Evolutionary conservation across 2,888 invertebrate species (phyloP).

Genomic region (Acrocera orbiculus): DNA sequence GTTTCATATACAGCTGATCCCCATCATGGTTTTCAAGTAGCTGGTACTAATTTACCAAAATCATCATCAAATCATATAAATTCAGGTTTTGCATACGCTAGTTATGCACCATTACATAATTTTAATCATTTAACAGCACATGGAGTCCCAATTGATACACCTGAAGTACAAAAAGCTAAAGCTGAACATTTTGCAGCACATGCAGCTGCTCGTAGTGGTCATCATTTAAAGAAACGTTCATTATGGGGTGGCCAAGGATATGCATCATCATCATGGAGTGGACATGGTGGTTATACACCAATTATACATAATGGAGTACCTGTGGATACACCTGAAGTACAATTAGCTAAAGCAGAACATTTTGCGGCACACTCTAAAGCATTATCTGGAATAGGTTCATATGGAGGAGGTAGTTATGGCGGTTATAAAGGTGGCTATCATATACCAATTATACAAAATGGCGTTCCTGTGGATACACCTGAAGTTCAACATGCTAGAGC

Average conservation of each 20-base stretch:
- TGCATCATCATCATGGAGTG: slow-evolving; percentile 21
- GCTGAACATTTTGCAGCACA: slow-evolving; percentile 35
- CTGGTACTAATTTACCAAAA: slow-evolving; percentile 44
- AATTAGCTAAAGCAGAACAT: slow-evolving; percentile 30
- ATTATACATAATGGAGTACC: slow-evolving; percentile 32
- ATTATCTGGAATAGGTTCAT: slow-evolving; percentile 15
- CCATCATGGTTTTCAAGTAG: slow-evolving; percentile 45
- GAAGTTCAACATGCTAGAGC: slow-evolving; percentile 34
- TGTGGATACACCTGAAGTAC: slow-evolving; percentile 35
- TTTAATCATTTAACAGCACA: slow-evolving; percentile 22
- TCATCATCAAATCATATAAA: slow-evolving; percentile 30
- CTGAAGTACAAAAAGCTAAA: slow-evolving; percentile 35
- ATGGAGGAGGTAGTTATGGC: slow-evolving; percentile 15
- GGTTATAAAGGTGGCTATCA: slow-evolving; percentile 21
- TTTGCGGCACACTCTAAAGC: slow-evolving; percentile 30
- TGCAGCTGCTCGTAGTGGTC: slow-evolving; percentile 27
- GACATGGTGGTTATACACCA: slow-evolving; percentile 21
- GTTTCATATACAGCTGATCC: slow-evolving; percentile 46
- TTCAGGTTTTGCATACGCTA: slow-evolving; percentile 19
- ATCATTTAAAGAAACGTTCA: slow-evolving; percentile 31
- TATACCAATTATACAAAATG: slow-evolving; percentile 31
- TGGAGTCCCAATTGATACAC: slow-evolving; percentile 31
- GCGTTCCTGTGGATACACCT: slow-evolving; percentile 34
- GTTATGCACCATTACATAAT: slow-evolving; percentile 18
- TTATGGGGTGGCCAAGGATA: slow-evolving; percentile 17